Percentiles rank a stretch among this genome's conserved stretches.
Evolutionary conservation across 2,888 invertebrate genomes (phyloP).

Genomic region (Coelopa pilipes): DNA sequence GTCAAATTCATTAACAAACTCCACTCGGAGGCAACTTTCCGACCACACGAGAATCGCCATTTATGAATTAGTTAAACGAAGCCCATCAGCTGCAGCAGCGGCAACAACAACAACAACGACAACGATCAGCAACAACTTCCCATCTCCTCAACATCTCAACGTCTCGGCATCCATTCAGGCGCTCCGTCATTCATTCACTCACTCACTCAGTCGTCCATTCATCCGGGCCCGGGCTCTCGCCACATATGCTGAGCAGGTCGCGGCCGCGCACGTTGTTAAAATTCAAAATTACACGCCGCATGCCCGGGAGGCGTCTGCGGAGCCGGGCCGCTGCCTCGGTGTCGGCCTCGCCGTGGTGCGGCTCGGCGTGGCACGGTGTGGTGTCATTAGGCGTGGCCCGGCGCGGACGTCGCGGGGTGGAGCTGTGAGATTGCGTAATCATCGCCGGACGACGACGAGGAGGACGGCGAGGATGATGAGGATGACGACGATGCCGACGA

Average conservation of each 20-base stretch:
- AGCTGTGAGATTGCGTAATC: conserved; percentile 47
- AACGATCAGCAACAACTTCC: background rate
- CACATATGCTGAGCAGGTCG: conserved; percentile 25
- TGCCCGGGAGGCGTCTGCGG: conserved; percentile 28
- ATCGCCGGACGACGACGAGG: conserved; percentile 28
- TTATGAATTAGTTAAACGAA: conserved; percentile 40
- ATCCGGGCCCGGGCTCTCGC: background rate
- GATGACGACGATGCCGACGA: background rate
- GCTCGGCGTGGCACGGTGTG: no score
- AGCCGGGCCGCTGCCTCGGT: conserved; percentile 9
- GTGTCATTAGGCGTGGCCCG: background rate
- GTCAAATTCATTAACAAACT: conserved; percentile 32
- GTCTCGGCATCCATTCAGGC: background rate
- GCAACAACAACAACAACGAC: conserved; percentile 1
- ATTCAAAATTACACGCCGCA: conserved; percentile 48
- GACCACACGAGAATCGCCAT: conserved; percentile 37
- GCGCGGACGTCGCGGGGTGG: conserved; percentile 40
- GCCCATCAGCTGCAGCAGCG: conserved; percentile 26
- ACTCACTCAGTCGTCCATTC: background rate
- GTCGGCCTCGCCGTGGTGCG: background rate
- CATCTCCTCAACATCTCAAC: background rate
- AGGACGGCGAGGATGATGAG: background rate
- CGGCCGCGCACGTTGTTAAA: conserved; percentile 36
- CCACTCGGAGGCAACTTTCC: conserved; percentile 6
- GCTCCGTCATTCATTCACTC: background rate